Evolutionary conservation across 2,797 vertebrate species (phyloP), one percentile per base, ranked within the genome.

Genomic region (Gallinago nigripennis): DNA sequence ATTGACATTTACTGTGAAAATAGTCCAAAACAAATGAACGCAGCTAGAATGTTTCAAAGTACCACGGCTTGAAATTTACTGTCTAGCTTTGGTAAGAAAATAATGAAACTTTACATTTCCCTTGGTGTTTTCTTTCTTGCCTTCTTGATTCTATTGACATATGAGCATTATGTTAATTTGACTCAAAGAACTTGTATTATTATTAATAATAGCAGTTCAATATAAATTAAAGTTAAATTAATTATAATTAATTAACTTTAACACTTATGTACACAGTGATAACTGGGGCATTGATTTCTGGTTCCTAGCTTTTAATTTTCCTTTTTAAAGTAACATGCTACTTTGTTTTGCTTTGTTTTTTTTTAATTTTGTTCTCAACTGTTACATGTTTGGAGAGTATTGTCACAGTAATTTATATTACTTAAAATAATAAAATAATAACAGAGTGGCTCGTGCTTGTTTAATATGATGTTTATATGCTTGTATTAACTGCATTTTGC

Each of bases 221-320:
- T 78, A 46, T 21, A 88, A 95, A 83, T 43, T 35, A 56, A 70
- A 83, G 11, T 66, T 56, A n/a, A 64, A 65, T 69, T 73, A 90
- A 68, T 71, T 86, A 46, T 57, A 78, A 73, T 70, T 82, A 57
- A 86, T 88, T 75, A 77, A 69, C 7, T 84, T 87, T 48, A 53
- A 27, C 27, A 17, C 8, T 71, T 66, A 63, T 21, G n/a, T 48
- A 70, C 31, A 73, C n/a, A 33, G 12, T 28, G 35, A 71, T 48
- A 94, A 53, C 37, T 39, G 15, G 5, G 64, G 3, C 25, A 78
- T 11, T 83, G 72, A 73, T 81, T 94, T 82, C 21, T 68, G 3
- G 2, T 83, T 83, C 24, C 15, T 43, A 51, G 57, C 2, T 75
- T 68, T 83, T 91, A 20, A 64, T 81, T 86, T 75, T 81, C 2